A percentile compares a stretch with the other conserved stretches of the same genome.
phyloP scores from a whole-genome alignment of 2,797 vertebrate species.

The Podarcis lilfordi region DNA sequence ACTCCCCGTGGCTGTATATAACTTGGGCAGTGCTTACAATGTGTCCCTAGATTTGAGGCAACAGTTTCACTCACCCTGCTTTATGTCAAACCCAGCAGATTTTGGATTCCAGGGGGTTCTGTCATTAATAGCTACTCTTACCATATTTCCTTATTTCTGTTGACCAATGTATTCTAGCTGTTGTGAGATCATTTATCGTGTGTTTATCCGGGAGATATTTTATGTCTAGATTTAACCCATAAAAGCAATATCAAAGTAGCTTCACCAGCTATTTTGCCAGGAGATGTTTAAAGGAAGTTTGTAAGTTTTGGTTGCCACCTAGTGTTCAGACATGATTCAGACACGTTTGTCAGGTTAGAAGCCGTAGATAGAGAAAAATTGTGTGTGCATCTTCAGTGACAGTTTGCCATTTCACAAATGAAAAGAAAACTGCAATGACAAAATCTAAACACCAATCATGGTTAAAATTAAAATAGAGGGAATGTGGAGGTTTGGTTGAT shows the following conservation, averaged over 20 bases:
- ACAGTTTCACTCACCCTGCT: background rate
- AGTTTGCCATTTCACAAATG: background rate
- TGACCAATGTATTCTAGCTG: background rate
- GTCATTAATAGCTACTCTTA: background rate
- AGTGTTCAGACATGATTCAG: slow-evolving; percentile 21
- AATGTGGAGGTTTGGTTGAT: background rate
- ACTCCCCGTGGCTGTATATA: background rate
- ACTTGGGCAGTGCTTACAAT: background rate
- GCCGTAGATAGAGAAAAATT: no score
- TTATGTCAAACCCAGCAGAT: background rate
- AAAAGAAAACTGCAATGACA: background rate
- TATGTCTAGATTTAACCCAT: background rate
- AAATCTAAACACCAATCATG: background rate
- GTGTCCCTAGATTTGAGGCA: background rate
- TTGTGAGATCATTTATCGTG: background rate
- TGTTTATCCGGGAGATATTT: background rate
- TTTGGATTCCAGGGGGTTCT: background rate
- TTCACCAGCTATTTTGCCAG: background rate
- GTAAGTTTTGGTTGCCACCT: slow-evolving; percentile 38
- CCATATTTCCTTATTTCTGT: background rate
- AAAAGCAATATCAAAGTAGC: background rate
- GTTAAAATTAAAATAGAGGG: background rate
- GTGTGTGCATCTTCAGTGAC: background rate
- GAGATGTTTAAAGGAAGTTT: background rate
- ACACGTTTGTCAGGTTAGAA: background rate